Conservation (phyloP, 2,888 invertebrate species). For the Cephonodes hylas region DNA sequence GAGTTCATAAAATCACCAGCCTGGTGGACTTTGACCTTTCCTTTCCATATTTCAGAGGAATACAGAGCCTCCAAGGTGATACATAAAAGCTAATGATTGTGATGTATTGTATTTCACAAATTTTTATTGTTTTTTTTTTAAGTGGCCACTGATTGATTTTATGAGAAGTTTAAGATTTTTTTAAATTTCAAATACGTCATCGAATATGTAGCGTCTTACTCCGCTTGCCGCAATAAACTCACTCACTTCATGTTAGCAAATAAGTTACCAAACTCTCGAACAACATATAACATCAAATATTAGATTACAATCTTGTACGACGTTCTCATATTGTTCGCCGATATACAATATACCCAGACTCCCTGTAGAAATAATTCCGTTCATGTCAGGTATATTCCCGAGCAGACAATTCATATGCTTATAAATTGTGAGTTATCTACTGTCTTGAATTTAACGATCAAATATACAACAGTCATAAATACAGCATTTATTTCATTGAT, state of each 20-base stretch:
- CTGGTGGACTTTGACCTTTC: too few relatives aligned
- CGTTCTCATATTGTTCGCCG: slow-evolving; percentile 5
- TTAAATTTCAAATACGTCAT: too few relatives aligned
- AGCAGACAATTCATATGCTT: background rate
- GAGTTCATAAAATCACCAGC: too few relatives aligned
- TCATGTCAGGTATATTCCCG: background rate
- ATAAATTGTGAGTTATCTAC: background rate
- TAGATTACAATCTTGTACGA: slow-evolving; percentile 1
- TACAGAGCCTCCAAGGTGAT: too few relatives aligned
- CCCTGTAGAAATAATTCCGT: slow-evolving; percentile 4
- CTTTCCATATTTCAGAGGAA: too few relatives aligned
- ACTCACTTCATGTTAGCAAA: background rate
- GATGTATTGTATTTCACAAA: too few relatives aligned
- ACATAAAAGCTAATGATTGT: too few relatives aligned
- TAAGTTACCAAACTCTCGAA: background rate
- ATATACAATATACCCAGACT: slow-evolving; percentile 1
- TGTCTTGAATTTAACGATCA: background rate
- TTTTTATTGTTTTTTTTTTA: too few relatives aligned
- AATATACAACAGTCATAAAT: too few relatives aligned
- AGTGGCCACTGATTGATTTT: too few relatives aligned
- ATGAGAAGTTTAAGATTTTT: too few relatives aligned
- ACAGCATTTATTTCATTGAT: too few relatives aligned
- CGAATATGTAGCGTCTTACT: background rate
- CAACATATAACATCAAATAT: background rate
- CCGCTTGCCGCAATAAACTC: background rate